These are phyloP conservation scores for Epiblema foenella DNA, from an alignment of 2,888 invertebrate species.

Conservation along the genomic window DNA sequence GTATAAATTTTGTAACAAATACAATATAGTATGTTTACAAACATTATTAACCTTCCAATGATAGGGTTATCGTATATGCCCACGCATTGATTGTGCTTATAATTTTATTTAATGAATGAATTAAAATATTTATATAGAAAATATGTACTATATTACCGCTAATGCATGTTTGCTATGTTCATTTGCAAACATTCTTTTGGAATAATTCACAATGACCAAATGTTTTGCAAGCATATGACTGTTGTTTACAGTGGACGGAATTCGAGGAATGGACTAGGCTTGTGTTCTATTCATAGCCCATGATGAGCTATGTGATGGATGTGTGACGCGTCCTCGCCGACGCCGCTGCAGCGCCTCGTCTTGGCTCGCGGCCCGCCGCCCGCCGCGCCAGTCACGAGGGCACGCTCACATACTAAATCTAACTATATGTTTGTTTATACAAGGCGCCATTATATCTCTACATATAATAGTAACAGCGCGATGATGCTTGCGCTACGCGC, in stretches of 20 bases:
- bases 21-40: slow-evolving; percentile 66
- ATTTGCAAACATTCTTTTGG: neutral
- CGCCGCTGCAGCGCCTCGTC: slow-evolving; percentile 49
- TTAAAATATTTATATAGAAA: slow-evolving; percentile 31
- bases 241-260: slow-evolving; percentile 72
- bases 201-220: slow-evolving; percentile 49
- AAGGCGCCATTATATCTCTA: slow-evolving; percentile 40
- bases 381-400: slow-evolving; percentile 61
- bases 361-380: slow-evolving; percentile 53
- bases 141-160: neutral
- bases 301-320: slow-evolving; percentile 79
- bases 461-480: slow-evolving; percentile 58
- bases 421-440: slow-evolving; percentile 36
- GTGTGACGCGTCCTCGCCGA: slow-evolving; percentile 78
- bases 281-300: slow-evolving; percentile 75
- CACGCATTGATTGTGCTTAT: slow-evolving; percentile 54
- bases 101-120: slow-evolving; percentile 61
- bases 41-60: slow-evolving; percentile 55
- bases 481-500: slow-evolving; percentile 59
- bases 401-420: slow-evolving; percentile 47
- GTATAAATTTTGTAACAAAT: slow-evolving; percentile 58
- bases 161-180: neutral
- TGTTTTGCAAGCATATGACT: slow-evolving; percentile 59
- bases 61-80: slow-evolving; percentile 67
- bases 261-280: slow-evolving; percentile 76